These are phyloP conservation scores for Hirundo rustica DNA, from an alignment of 2,797 vertebrate genomes.

Conservation along the genomic window DNA sequence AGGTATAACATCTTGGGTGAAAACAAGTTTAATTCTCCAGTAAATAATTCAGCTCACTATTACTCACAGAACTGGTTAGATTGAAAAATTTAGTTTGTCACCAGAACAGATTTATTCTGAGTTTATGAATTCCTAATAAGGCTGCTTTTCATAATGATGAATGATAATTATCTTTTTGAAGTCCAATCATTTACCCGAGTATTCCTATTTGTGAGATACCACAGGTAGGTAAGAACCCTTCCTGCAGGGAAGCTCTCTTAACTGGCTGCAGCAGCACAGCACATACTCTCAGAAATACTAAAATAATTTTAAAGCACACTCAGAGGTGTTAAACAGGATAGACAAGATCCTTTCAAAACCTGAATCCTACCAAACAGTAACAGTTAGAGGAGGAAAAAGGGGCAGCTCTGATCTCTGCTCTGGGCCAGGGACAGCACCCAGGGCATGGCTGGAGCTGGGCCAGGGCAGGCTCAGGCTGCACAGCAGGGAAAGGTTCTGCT, in stretches of 20 bases:
- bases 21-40: not conserved
- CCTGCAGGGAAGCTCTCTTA: not conserved
- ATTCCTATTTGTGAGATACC: conserved; percentile 29
- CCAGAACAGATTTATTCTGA: conserved; percentile 69
- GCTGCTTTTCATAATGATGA: conserved; percentile 62
- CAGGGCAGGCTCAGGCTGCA: not conserved
- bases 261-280: not conserved
- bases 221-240: conserved; percentile 4
- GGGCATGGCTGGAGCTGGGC: not conserved
- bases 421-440: not conserved
- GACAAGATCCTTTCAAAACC: not conserved
- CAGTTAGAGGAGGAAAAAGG: not conserved
- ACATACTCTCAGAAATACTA: not conserved
- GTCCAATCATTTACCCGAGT: conserved; percentile 42
- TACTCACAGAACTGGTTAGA: conserved; percentile 24
- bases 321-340: not conserved
- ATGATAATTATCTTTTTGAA: conserved; percentile 73
- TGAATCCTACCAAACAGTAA: not conserved
- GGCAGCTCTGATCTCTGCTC: not conserved
- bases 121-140: conserved; percentile 71
- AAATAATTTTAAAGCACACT: not conserved
- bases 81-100: conserved; percentile 68
- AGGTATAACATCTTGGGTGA: not conserved
- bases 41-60: not conserved
- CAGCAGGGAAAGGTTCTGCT: not conserved